Base-by-base conservation (phyloP, 2,113 vertebrate species). In the Acinonyx jubatus region DNA sequence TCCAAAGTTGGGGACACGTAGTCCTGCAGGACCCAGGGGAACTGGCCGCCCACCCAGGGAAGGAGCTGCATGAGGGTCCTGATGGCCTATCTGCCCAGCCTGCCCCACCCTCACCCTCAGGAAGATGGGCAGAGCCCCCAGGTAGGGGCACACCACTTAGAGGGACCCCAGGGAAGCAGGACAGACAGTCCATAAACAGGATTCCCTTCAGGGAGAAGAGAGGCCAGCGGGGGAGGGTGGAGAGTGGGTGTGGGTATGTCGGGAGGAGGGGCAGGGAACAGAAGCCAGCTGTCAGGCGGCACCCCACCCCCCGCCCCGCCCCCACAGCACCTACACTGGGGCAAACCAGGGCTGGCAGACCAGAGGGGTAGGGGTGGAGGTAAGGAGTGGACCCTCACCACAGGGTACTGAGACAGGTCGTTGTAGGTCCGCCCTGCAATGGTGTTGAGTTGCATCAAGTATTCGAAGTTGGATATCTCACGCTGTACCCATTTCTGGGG, bases 401-500 rank as follows among this genome's bases (percentile, higher is more conserved):
- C 99, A 0, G 99, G 99, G 98, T 99, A 99, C 98, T 99, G 99
- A 1, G 99, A 99, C 89, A 99, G 98, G 98, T 99, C 99, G 0
- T 99, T 99, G 99, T 99, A 99, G 71, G 99, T 99, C 92, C 99
- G 99, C 0, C 99, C 99, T 0, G 99, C 99, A 0, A 99, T 99
- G 38, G 99, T 99, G 98, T 99, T 99, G 48, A 99, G 99, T 94
- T 99, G 99, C 99, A 99, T 99, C 96, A 99, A 98, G 98, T 99
- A 99, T 97, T 99, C 99, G 1, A 99, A 99, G 98, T 99, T 99
- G 98, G 99, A 99, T 96, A 99, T 99, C 97, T 99, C 99, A 97
- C 99, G 98, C 98, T 97, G 99, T 2, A 99, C 99, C 99, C 99
- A 99, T 99, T 99, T 99, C 99, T 99, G 98, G 90, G 95, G 98